Percentiles rank a stretch among this genome's conserved stretches.
These are phyloP conservation scores for Poecilia wingei DNA, from an alignment of 2,797 vertebrate species.

Conservation along the genomic window DNA sequence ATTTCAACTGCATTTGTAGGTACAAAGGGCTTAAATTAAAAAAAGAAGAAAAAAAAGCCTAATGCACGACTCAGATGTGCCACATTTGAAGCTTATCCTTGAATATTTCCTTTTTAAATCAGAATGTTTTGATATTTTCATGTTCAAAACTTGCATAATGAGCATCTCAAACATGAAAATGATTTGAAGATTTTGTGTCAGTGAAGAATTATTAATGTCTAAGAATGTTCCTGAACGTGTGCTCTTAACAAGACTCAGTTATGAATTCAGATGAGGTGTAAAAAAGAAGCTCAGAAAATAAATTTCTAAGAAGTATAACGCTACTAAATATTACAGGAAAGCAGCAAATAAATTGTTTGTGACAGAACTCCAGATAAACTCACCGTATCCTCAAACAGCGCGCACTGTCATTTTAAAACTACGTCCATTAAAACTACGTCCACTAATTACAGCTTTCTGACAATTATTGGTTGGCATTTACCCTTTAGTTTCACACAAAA, in stretches of 20 bases:
- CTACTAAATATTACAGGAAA: conserved; percentile 16
- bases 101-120: neutral
- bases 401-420: neutral
- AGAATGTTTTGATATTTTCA: conserved; percentile 11
- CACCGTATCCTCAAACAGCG: conserved; percentile 6
- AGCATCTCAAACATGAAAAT: conserved; percentile 10
- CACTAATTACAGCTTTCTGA: conserved; percentile 12
- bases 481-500: conserved; percentile 9
- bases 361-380: conserved; percentile 30
- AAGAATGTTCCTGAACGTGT: conserved; percentile 6
- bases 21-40: neutral
- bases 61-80: conserved; percentile 3
- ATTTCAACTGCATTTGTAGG: conserved; percentile 9
- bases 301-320: conserved; percentile 20
- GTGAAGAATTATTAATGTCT: conserved; percentile 14
- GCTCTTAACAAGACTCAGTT: neutral
- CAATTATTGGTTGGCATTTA: conserved; percentile 16
- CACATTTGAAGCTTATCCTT: neutral
- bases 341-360: conserved; percentile 9
- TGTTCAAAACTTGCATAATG: neutral
- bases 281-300: conserved; percentile 29
- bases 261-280: conserved; percentile 15
- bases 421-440: neutral
- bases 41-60: neutral
- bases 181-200: conserved; percentile 4